phyloP scores from a whole-genome alignment of 2,113 vertebrate species.

The Leuciscus idus region DNA sequence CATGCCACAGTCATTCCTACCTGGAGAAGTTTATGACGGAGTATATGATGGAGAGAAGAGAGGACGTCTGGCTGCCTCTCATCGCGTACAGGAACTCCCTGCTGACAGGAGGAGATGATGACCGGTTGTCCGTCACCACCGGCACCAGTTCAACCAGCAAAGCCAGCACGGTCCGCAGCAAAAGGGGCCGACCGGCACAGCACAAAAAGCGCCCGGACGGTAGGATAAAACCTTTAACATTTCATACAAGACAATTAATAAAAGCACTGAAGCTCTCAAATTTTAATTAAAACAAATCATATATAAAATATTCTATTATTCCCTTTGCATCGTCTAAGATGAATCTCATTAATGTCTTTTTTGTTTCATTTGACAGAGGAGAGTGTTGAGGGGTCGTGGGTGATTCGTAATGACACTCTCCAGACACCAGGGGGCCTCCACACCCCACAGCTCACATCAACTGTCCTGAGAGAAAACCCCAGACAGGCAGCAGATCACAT shows the following conservation, averaged over 20 bases:
- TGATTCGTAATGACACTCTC: slow-evolving; percentile 91
- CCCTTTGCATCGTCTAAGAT: background rate
- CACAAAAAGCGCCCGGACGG: slow-evolving; percentile 96
- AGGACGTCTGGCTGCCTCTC: slow-evolving; percentile 97
- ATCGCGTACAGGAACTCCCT: slow-evolving; percentile 98
- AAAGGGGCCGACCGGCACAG: slow-evolving; percentile 92
- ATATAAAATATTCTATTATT: background rate
- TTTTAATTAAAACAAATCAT: background rate
- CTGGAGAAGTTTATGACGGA: slow-evolving; percentile 98
- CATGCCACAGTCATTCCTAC: slow-evolving; percentile 86
- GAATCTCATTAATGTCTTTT: background rate
- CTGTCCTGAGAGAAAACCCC: slow-evolving; percentile 93
- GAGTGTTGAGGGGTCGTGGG: slow-evolving; percentile 92
- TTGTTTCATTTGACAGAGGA: slow-evolving; percentile 79
- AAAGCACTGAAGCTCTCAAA: background rate
- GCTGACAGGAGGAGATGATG: slow-evolving; percentile 93
- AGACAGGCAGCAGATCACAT: slow-evolving; percentile 91
- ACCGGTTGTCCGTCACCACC: slow-evolving; percentile 95
- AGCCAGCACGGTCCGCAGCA: slow-evolving; percentile 92
- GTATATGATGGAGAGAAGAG: slow-evolving; percentile 96
- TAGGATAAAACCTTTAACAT: slow-evolving; percentile 63
- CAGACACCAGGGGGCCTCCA: slow-evolving; percentile 91
- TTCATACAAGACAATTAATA: background rate
- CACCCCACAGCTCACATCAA: slow-evolving; percentile 94
- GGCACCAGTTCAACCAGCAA: slow-evolving; percentile 92